These are phyloP conservation scores for Triplophysa dalaica DNA, from an alignment of 2,113 vertebrate genomes.

Conservation along the genomic window DNA sequence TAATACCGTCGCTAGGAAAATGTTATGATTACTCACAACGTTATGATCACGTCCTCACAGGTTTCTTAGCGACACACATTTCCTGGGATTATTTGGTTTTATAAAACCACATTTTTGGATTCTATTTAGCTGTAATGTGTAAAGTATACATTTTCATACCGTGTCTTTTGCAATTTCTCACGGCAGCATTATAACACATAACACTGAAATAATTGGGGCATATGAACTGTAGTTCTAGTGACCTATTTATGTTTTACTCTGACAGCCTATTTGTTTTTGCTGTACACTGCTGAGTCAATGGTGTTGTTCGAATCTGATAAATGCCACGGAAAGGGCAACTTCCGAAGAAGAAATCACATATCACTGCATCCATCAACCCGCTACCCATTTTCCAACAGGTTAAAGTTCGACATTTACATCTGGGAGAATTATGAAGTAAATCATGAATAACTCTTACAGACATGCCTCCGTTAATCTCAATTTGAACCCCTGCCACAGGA, in stretches of 20 bases:
- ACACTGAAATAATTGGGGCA: constrained; percentile 24
- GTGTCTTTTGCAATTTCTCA: not conserved
- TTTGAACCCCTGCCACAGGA: constrained; percentile 28
- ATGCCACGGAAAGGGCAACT: constrained; percentile 38
- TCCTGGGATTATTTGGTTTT: not conserved
- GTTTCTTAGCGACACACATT: not conserved
- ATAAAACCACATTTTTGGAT: not conserved
- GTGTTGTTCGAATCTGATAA: not conserved
- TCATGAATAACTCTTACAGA: constrained; percentile 28
- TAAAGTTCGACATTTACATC: constrained; percentile 14
- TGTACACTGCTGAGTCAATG: constrained; percentile 31
- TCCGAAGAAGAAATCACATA: constrained; percentile 35
- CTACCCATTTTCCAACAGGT: not conserved
- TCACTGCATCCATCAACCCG: not conserved
- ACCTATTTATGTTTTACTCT: constrained; percentile 40
- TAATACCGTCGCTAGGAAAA: not conserved
- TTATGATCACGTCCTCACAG: not conserved
- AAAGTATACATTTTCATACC: not conserved
- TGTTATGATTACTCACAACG: not conserved
- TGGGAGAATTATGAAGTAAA: constrained; percentile 4
- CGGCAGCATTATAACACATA: not conserved
- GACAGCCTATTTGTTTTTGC: constrained; percentile 42
- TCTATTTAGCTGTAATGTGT: not conserved
- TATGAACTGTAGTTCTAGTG: constrained; percentile 40
- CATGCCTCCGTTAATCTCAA: constrained; percentile 19